Conservation (phyloP, 2,888 invertebrate species). For the Hirtodrosophila cameraria region DNA sequence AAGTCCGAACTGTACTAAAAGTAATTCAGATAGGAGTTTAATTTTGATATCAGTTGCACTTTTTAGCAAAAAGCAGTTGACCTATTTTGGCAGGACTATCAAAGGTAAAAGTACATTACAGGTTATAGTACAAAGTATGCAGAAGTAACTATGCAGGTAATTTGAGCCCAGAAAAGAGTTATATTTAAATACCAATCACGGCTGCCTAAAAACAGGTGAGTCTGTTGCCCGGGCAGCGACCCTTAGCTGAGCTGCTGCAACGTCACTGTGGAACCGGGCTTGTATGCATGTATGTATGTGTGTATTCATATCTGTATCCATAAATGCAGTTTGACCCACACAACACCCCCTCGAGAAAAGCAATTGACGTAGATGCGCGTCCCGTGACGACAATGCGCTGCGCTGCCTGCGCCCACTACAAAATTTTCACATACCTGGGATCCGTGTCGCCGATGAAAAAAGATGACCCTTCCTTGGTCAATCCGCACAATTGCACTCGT, state of each 20-base stretch:
- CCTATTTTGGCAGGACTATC: no score
- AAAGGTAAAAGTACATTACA: no score
- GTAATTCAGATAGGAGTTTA: no score
- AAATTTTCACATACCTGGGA: conserved; percentile 50
- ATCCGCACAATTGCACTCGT: conserved; percentile 27
- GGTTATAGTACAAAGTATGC: no score
- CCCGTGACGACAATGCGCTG: not conserved
- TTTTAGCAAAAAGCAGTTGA: no score
- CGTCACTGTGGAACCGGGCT: conserved; percentile 1
- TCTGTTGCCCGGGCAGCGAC: conserved; percentile 35
- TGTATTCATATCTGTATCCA: not conserved
- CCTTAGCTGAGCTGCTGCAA: not conserved
- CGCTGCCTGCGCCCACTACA: not conserved
- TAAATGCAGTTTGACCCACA: conserved; percentile 5
- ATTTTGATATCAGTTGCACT: no score
- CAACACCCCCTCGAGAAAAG: conserved; percentile 20
- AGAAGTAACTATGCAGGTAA: no score
- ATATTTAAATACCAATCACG: not conserved
- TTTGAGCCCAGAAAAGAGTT: not conserved
- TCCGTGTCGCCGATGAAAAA: conserved; percentile 40
- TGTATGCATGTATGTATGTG: conserved; percentile 5
- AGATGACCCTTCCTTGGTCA: conserved; percentile 27
- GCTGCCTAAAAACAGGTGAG: conserved; percentile 15
- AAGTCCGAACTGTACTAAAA: no score
- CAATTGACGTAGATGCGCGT: not conserved